Conservation (phyloP, 2,113 vertebrate species). For the Tursiops truncatus region DNA sequence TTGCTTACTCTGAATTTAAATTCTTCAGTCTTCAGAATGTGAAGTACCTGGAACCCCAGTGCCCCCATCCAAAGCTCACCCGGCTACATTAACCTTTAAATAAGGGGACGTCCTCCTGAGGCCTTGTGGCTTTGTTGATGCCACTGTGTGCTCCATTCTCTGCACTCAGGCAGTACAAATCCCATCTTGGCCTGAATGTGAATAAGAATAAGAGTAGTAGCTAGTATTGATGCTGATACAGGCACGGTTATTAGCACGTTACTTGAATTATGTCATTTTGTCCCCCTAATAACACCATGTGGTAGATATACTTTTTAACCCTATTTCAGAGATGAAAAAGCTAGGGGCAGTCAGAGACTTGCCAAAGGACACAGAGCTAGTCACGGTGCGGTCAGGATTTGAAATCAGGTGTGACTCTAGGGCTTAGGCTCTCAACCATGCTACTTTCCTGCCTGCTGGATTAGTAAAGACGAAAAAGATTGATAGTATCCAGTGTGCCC, state of each 20-base stretch:
- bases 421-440: fast-evolving
- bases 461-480: not conserved
- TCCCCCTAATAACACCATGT: not conserved
- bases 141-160: not conserved
- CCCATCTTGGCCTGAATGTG: not conserved
- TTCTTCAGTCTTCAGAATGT: conserved; percentile 59
- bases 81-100: not conserved
- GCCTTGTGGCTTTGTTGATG: not conserved
- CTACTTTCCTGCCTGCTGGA: not conserved
- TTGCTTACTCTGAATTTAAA: conserved; percentile 64
- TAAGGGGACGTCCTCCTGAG: not conserved
- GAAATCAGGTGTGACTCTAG: not conserved
- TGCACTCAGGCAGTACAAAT: not conserved
- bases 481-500: not conserved
- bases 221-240: not conserved
- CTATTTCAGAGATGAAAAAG: conserved; percentile 37
- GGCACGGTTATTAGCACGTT: not conserved
- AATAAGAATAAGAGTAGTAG: not conserved
- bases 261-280: not conserved
- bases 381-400: not conserved
- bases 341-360: not conserved
- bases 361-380: not conserved
- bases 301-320: not conserved
- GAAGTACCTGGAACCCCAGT: not conserved
- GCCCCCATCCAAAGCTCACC: not conserved